Evolutionary conservation across 1,140 invertebrate species (phyloP).

Genomic region (Heliconius eleuchia): DNA sequence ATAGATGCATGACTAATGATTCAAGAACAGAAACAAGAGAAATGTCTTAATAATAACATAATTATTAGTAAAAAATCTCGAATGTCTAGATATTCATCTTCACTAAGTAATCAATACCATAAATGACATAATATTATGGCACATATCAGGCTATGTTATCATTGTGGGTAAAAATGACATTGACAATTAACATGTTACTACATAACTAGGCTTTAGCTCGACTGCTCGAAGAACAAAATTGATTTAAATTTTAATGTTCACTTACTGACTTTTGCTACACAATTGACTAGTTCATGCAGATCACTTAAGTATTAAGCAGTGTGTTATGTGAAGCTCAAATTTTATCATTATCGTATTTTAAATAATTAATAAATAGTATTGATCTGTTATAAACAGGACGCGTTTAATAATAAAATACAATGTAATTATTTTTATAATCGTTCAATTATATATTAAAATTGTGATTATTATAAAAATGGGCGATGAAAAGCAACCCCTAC

Average conservation of each 20-base stretch:
- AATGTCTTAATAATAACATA: no score
- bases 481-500: slow-evolving; percentile 81
- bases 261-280: not conserved
- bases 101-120: no score
- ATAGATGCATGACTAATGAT: no score
- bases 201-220: not conserved
- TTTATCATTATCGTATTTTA: not conserved
- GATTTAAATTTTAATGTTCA: not conserved
- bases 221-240: not conserved
- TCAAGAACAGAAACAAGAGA: no score
- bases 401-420: not conserved
- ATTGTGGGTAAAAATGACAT: not conserved
- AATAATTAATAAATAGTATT: slow-evolving; percentile 7
- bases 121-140: not conserved
- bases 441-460: not conserved
- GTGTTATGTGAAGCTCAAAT: not conserved
- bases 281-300: not conserved
- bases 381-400: not conserved
- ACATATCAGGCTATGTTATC: not conserved
- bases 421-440: not conserved
- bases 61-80: no score
- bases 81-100: no score
- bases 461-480: slow-evolving; percentile 53
- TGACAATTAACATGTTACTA: not conserved
- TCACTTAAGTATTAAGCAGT: not conserved